Evolutionary conservation across 1,140 invertebrate genomes (phyloP), one percentile per base, ranked within the genome.

Genomic region (Ceratina calcarata): DNA sequence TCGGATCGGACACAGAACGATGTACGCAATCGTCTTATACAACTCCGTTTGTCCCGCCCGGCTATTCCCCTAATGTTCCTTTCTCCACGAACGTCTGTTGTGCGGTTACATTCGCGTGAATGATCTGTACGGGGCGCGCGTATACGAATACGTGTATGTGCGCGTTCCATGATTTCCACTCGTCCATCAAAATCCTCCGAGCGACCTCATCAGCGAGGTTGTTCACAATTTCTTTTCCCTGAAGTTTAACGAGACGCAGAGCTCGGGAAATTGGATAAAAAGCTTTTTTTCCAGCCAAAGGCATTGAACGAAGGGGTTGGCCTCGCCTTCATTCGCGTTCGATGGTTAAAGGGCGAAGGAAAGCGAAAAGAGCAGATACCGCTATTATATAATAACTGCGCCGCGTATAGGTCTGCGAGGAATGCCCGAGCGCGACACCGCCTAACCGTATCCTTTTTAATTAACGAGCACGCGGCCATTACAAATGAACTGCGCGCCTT

Each of bases 251-350:
- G 91, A 92, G 91, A 91, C 88, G 90, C 89, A 86, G 37, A 45
- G 89, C 90, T 88, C 85, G 90, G 91, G 90, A 90, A 90, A 92
- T 92, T 92, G 91, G 90, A 92, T 92, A 91, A 92, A 92, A 88
- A 92, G 91, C 89, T 90, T 91, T 91, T n/a, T 91, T 92, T 90
- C 55, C 66, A 51, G 64, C 65, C 55, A 76, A 75, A 76, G 72
- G 45, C 72, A 69, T 71, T 79, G 70, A 57, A 55, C 61, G 68
- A 78, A 68, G 53, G 78, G 64, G 49, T 58, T 24, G 49, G 66
- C 58, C 76, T 73, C 62, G 61, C 64, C 62, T 37, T 22, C 61
- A 60, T 70, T 75, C 70, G 57, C 65, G 71, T 78, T 72, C 78
- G 78, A 79, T 79, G 70, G 70, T 58, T 70, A 77, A 69, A 70